Percentiles rank a stretch among this genome's conserved stretches.
phyloP scores from a whole-genome alignment of 2,113 vertebrate species.

The Crotalus horridus region DNA sequence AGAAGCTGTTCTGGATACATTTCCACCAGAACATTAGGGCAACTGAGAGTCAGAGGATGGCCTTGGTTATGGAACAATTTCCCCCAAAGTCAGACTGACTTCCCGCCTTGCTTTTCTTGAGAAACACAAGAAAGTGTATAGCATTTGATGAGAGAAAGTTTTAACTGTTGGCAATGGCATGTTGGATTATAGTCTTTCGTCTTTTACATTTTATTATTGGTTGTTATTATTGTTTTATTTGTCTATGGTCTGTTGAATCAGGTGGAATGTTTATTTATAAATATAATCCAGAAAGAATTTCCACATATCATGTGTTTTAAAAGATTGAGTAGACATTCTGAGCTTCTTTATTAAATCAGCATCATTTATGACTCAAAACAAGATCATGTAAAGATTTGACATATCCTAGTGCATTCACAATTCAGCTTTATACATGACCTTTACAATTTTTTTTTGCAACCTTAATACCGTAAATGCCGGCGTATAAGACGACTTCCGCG shows the following conservation, averaged over 20 bases:
- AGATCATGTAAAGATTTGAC: constrained; percentile 61
- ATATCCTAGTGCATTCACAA: constrained; percentile 58
- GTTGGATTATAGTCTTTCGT: not conserved
- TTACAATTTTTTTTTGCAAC: constrained; percentile 55
- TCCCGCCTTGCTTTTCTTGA: not conserved
- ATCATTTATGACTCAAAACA: constrained; percentile 44
- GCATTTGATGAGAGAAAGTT: not conserved
- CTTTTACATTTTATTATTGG: not conserved
- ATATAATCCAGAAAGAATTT: not conserved
- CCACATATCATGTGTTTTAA: not conserved
- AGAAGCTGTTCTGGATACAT: not conserved
- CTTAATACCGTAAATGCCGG: constrained; percentile 21
- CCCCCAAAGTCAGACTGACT: not conserved
- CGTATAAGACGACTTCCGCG: no score
- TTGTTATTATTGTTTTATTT: not conserved
- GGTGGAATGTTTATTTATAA: not conserved
- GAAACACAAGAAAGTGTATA: not conserved
- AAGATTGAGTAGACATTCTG: not conserved
- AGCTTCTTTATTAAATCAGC: constrained; percentile 33
- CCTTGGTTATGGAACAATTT: not conserved
- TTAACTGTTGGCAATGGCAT: not conserved
- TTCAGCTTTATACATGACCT: constrained; percentile 68
- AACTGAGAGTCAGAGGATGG: not conserved
- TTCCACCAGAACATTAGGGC: not conserved
- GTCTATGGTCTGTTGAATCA: not conserved